phyloP scores from a whole-genome alignment of 2,888 invertebrate genomes.

The Eilema sororculum region DNA sequence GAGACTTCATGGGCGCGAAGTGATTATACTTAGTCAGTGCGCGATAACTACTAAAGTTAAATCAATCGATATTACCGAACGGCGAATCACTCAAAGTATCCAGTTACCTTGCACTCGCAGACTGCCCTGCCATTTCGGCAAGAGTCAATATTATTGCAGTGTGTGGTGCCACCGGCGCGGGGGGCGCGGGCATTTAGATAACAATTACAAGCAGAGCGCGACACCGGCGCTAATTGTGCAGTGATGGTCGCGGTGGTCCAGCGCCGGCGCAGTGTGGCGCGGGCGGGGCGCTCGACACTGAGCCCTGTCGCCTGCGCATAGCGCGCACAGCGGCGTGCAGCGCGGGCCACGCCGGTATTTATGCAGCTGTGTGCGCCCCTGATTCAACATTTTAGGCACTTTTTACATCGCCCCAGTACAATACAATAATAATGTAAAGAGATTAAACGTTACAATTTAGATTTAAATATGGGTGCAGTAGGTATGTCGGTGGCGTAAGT shows the following conservation, averaged over 20 bases:
- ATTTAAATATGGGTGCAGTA: conserved; percentile 60
- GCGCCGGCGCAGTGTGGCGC: not conserved
- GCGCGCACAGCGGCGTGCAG: not conserved
- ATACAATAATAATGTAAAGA: conserved; percentile 74
- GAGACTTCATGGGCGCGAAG: too few species aligned
- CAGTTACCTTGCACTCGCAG: conserved; percentile 18
- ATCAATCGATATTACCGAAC: not conserved
- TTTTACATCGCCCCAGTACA: conserved; percentile 64
- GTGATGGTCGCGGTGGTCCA: too few species aligned
- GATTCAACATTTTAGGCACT: conserved; percentile 28
- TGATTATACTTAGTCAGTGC: too few species aligned
- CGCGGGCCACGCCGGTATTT: conserved; percentile 42
- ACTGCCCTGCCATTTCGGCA: conserved; percentile 16
- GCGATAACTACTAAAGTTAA: not conserved
- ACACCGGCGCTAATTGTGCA: conserved; percentile 19
- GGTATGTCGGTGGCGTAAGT: not conserved
- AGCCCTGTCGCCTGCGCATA: not conserved
- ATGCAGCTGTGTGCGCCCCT: conserved; percentile 55
- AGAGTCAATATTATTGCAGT: conserved; percentile 56
- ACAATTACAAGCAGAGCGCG: conserved; percentile 33
- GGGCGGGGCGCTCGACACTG: not conserved
- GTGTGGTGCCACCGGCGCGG: conserved; percentile 24
- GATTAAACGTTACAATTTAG: conserved; percentile 75
- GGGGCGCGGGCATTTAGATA: conserved; percentile 34
- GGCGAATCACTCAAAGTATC: conserved; percentile 13